phyloP scores from a whole-genome alignment of 2,888 invertebrate species.

The Clistopyga incitator region DNA sequence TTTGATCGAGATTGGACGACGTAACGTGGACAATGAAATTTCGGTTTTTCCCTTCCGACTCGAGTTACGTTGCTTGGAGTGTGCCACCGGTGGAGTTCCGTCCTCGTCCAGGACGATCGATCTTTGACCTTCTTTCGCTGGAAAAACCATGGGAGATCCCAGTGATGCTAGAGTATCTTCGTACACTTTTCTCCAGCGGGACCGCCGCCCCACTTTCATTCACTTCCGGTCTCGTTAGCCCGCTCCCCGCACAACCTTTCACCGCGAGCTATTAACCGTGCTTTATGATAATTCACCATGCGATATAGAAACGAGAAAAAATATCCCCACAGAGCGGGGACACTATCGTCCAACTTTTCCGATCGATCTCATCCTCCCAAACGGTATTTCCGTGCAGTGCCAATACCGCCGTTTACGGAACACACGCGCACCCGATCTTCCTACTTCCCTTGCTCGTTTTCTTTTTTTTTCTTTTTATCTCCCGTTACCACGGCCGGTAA shows the following conservation, averaged over 20 bases:
- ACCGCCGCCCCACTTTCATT: constrained; percentile 60
- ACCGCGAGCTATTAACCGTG: neutral
- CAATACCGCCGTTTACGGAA: constrained; percentile 57
- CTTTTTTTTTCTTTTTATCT: constrained; percentile 21
- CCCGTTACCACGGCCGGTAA: constrained; percentile 27
- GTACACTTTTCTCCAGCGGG: constrained; percentile 54
- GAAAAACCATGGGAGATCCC: constrained; percentile 73
- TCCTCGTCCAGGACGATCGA: constrained; percentile 76
- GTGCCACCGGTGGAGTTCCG: constrained; percentile 59
- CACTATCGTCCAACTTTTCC: constrained; percentile 65
- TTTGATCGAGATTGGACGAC: constrained; percentile 8
- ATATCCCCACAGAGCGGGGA: constrained; percentile 21
- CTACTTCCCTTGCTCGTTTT: constrained; percentile 27
- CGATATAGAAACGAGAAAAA: neutral
- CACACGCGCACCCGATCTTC: constrained; percentile 61
- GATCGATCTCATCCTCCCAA: constrained; percentile 77
- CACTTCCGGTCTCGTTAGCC: constrained; percentile 50
- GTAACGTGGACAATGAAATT: neutral
- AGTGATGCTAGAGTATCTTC: constrained; percentile 12
- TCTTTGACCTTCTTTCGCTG: constrained; percentile 77
- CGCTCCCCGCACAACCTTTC: neutral
- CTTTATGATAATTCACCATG: neutral
- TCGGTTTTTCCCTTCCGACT: constrained; percentile 4
- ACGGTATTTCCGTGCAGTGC: constrained; percentile 60
- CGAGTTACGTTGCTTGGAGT: constrained; percentile 5